A percentile compares a stretch with the other conserved stretches of the same genome.
Evolutionary conservation across 2,888 invertebrate genomes (phyloP).

Genomic region (Copidosoma aretas): DNA sequence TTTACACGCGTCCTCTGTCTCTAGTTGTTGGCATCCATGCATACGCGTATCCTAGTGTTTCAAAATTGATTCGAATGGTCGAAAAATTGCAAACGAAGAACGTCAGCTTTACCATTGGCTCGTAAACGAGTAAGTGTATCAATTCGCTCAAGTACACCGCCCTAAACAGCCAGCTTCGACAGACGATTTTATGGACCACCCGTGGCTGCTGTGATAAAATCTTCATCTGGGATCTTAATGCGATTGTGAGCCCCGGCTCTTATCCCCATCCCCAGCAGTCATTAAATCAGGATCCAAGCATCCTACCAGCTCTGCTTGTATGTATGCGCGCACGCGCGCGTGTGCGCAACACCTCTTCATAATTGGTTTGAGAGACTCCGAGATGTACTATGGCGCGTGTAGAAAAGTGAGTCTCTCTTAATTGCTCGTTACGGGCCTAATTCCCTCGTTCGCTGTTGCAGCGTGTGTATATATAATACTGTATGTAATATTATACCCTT

Average conservation of each 20-base stretch:
- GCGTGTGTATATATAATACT: neutral
- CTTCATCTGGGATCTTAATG: slow-evolving; percentile 17
- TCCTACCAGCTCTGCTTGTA: too few relatives aligned
- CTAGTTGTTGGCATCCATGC: too few relatives aligned
- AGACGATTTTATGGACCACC: neutral
- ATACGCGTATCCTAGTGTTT: too few relatives aligned
- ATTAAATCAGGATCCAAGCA: neutral
- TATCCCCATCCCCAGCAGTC: neutral
- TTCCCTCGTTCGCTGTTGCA: slow-evolving; percentile 13
- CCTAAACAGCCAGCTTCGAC: too few relatives aligned
- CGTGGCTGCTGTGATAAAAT: neutral
- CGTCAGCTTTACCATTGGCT: too few relatives aligned
- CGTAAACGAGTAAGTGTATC: too few relatives aligned
- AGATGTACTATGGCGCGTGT: too few relatives aligned
- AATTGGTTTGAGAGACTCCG: slow-evolving; percentile 25
- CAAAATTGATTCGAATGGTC: neutral
- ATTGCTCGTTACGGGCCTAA: slow-evolving; percentile 22
- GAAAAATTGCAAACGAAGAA: slow-evolving; percentile 4
- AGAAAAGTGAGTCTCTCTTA: slow-evolving; percentile 12
- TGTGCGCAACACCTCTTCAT: neutral
- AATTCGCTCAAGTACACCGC: too few relatives aligned
- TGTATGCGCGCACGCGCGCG: neutral
- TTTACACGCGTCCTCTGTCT: too few relatives aligned
- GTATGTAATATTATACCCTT: too few relatives aligned
- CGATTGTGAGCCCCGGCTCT: neutral